Conservation (phyloP, 2,113 vertebrate genomes). For the Daboia siamensis region DNA sequence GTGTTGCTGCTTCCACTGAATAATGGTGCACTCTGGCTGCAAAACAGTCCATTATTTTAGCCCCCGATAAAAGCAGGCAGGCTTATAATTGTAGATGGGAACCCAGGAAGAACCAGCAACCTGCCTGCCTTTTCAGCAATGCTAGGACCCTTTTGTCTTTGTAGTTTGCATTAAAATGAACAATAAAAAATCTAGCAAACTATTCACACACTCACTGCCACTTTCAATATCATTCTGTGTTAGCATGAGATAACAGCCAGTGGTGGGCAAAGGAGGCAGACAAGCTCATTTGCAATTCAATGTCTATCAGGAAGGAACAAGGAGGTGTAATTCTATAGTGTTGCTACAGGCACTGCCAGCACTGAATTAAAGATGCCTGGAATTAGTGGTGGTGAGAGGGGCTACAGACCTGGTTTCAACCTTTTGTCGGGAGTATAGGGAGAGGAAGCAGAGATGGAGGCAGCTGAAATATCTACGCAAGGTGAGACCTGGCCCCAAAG, state of each 20-base stretch:
- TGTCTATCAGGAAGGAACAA: background rate
- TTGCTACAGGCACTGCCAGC: background rate
- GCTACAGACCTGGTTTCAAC: background rate
- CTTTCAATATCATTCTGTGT: background rate
- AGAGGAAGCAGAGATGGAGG: background rate
- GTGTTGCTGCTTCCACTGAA: no score
- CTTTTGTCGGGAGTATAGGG: background rate
- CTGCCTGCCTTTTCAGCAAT: background rate
- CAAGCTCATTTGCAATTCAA: background rate
- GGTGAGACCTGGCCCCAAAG: background rate
- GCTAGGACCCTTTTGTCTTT: background rate
- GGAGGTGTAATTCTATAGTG: background rate
- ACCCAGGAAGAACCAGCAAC: background rate
- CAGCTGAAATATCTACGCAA: background rate
- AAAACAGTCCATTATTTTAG: background rate
- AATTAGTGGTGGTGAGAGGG: background rate
- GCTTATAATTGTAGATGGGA: no score
- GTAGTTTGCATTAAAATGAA: background rate
- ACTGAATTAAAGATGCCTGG: background rate
- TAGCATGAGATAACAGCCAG: background rate
- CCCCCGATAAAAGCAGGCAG: background rate
- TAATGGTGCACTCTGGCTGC: background rate
- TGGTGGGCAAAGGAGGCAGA: background rate
- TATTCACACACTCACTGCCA: no score
- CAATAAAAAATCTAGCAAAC: background rate